Evolutionary conservation across 2,888 invertebrate genomes (phyloP), one percentile per base, ranked within the genome.

Genomic region (Stenurella melanura): DNA sequence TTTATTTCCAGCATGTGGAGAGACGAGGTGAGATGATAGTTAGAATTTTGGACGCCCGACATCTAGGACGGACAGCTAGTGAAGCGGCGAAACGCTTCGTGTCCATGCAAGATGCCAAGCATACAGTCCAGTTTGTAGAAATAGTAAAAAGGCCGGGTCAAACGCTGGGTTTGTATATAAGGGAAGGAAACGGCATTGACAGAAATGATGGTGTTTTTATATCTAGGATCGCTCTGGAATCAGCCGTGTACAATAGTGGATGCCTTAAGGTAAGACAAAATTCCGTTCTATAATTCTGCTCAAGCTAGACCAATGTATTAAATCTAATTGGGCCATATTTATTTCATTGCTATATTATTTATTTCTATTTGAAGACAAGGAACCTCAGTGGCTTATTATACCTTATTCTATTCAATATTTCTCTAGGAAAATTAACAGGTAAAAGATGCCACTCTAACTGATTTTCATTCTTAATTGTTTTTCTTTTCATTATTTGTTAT

Each of bases 131-230:
- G 89, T 94, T 98, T 88, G 98, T 99, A 84, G 99, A 99, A 91
- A 98, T 99, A 87, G 98, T 99, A 83, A 99, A 99, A 90, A 93
- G 98, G 85, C 99, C 99, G 0, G 99, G 99, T 15, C 99, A 99
- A 90, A 98, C 98, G 42, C 92, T 99, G 80, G 99, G 99, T 60
- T 93, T 99, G 78, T 99, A 99, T 90, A 98, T 99, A 87, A 93
- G 98, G 57, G 99, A 99, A 93, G 98, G 99, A n/a, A 98, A 99
- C 87, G 99, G 98, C n/a, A 94, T 96, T 73, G 97, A 97, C 86
- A 93, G 98, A 78, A 94, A 94, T 64, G 98, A 98, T 86, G 99
- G 99, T 63, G 99, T 99, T 78, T 99, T 99, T 91, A 98, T 99
- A 90, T 99, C 99, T 10, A 92, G 96, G 85, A 96, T 97, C 88